These are phyloP conservation scores for human DNA, from an alignment of 2,113 vertebrate species.

Conservation along the genomic window DNA sequence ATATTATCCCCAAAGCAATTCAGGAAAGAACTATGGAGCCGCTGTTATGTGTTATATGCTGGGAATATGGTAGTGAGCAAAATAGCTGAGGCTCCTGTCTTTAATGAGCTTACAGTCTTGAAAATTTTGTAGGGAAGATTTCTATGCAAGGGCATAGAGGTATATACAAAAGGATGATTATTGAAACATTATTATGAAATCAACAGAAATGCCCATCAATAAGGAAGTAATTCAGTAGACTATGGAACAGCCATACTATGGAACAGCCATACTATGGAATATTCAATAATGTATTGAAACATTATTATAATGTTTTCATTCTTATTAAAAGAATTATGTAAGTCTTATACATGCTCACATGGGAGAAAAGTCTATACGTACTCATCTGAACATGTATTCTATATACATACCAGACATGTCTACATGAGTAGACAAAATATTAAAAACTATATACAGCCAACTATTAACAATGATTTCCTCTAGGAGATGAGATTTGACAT, in stretches of 20 bases:
- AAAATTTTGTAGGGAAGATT: not conserved
- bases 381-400: not conserved
- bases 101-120: not conserved
- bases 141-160: not conserved
- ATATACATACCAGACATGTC: not conserved
- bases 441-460: not conserved
- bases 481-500: not conserved
- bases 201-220: not conserved
- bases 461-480: not conserved
- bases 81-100: not conserved
- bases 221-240: not conserved
- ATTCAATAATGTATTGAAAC: not conserved
- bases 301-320: too few relatives aligned
- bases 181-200: not conserved
- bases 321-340: too few relatives aligned
- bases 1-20: not conserved
- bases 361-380: not conserved
- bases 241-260: too few relatives aligned
- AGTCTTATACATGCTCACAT: not conserved
- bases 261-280: not conserved
- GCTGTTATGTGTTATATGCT: not conserved
- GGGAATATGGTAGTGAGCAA: not conserved
- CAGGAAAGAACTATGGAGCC: not conserved
- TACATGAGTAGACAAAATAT: not conserved
- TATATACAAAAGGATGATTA: not conserved